phyloP scores from a whole-genome alignment of 2,888 invertebrate species.

The Sacculina carcini region DNA sequence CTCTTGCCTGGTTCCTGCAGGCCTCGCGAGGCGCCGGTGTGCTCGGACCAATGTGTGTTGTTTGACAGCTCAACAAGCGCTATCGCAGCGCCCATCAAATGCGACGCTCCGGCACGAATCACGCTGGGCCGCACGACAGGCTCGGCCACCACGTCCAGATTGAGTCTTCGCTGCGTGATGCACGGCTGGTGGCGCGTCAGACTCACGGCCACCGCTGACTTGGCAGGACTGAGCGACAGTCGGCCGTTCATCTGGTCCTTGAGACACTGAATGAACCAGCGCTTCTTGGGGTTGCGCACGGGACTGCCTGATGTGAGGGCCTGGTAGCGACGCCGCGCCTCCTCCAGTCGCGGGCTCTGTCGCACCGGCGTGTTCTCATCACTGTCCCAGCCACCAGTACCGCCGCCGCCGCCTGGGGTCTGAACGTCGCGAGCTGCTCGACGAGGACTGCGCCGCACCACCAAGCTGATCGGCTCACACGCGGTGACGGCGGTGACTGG shows the following conservation, averaged over 20 bases:
- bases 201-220: background rate
- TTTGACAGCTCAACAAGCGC: background rate
- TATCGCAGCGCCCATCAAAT: background rate
- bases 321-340: conserved; percentile 1
- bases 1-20: no score
- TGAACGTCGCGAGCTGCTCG: no score
- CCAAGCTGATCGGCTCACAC: conserved; percentile 1
- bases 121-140: background rate
- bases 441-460: background rate
- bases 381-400: background rate
- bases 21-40: no score
- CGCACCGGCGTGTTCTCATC: conserved; percentile 1
- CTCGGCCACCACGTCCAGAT: background rate
- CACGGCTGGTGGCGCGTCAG: background rate
- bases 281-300: conserved; percentile 3
- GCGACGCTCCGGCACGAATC: background rate
- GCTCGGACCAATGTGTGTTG: no score
- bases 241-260: background rate
- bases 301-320: background rate
- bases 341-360: conserved; percentile 1
- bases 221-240: background rate
- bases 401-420: background rate
- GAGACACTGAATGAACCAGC: conserved; percentile 2
- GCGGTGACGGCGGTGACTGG: no score
- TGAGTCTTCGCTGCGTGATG: background rate